A percentile compares a stretch with the other conserved stretches of the same genome.
These are phyloP conservation scores for Coccyzus lansbergi DNA, from an alignment of 2,797 vertebrate species.

Conservation along the genomic window DNA sequence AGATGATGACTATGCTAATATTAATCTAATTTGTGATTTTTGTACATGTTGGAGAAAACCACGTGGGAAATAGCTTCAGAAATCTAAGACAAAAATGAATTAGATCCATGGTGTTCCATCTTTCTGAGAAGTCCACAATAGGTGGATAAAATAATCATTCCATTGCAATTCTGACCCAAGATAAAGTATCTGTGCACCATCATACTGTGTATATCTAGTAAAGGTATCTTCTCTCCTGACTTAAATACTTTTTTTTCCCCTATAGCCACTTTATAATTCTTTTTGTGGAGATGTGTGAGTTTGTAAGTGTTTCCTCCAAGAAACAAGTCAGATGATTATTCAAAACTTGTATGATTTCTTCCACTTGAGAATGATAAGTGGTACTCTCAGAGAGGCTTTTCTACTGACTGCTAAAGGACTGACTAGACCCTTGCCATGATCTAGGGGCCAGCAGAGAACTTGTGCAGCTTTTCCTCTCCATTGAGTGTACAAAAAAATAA, in stretches of 20 bases:
- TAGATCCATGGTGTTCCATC: neutral
- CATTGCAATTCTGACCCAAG: neutral
- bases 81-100: neutral
- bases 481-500: neutral
- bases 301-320: neutral
- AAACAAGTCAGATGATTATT: neutral
- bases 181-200: neutral
- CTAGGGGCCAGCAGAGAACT: neutral
- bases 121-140: neutral
- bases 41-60: neutral
- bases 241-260: neutral
- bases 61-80: neutral
- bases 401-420: neutral
- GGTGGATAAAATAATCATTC: neutral
- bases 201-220: neutral
- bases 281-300: neutral
- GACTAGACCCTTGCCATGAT: neutral
- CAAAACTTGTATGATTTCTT: neutral
- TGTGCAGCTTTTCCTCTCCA: neutral
- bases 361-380: accelerated
- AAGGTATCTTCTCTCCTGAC: neutral
- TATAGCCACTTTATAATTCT: neutral
- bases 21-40: neutral
- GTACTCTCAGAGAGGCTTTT: neutral
- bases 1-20: neutral